Conservation (phyloP, 35 echinoderm and acorn worm species). For the Acanthaster planci region DNA sequence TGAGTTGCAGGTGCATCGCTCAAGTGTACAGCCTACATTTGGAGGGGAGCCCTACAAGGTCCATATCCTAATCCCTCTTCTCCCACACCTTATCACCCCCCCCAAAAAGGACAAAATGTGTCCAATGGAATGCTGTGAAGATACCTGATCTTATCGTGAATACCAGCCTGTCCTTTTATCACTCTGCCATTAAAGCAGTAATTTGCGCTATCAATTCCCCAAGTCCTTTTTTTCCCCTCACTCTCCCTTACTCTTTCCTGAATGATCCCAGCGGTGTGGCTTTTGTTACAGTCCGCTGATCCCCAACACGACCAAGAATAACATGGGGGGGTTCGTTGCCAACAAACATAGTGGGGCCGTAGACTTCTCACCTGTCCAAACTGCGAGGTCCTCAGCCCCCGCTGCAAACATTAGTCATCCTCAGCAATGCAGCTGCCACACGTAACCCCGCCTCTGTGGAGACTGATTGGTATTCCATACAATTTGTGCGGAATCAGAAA, state of each 20-base stretch:
- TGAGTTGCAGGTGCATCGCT: neutral
- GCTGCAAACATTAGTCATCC: constrained; percentile 15
- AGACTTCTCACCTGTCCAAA: constrained; percentile 22
- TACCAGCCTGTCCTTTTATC: neutral
- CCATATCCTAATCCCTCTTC: too few relatives aligned
- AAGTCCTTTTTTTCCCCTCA: neutral
- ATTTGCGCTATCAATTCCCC: neutral
- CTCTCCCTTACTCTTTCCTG: too few relatives aligned
- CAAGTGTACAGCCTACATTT: too few relatives aligned
- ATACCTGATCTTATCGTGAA: neutral
- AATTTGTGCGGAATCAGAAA: neutral
- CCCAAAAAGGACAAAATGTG: too few relatives aligned
- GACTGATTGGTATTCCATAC: constrained; percentile 16
- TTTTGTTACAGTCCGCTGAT: constrained; percentile 3
- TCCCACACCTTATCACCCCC: too few relatives aligned
- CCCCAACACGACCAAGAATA: neutral
- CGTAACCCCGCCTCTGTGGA: neutral
- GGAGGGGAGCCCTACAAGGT: too few relatives aligned
- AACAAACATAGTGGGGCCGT: neutral
- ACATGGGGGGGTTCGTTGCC: neutral
- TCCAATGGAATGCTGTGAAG: neutral
- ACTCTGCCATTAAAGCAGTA: constrained; percentile 2
- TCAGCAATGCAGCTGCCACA: neutral
- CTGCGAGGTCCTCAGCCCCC: neutral
- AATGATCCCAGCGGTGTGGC: neutral